Evolutionary conservation across 2,113 vertebrate genomes (phyloP).

Genomic region (Argyrosomus japonicus): DNA sequence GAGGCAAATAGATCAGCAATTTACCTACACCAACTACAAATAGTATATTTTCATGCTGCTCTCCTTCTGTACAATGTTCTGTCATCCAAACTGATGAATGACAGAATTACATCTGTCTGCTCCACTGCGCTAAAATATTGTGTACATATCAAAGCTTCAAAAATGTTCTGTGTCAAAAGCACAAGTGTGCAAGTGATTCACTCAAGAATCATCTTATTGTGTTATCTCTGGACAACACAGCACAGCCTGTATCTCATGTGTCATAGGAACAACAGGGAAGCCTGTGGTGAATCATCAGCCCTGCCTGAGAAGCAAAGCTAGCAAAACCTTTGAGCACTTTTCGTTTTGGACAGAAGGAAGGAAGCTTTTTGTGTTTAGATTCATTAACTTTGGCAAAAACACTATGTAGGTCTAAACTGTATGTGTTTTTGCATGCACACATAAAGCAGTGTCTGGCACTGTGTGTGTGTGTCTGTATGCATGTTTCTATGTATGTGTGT

Average conservation of each 20-base stretch:
- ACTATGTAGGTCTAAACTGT: background rate
- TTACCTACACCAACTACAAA: conserved; percentile 18
- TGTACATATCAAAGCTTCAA: conserved; percentile 30
- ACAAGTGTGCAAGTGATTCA: conserved; percentile 54
- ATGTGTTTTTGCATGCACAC: background rate
- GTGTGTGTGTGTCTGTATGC: conserved; percentile 16
- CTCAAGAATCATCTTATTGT: conserved; percentile 52
- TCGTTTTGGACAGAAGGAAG: conserved; percentile 13
- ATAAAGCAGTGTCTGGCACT: conserved; percentile 2
- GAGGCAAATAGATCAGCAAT: background rate
- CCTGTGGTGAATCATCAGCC: conserved; percentile 64
- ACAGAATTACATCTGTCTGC: conserved; percentile 47
- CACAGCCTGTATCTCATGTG: conserved; percentile 59
- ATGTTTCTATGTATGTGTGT: conserved; percentile 36
- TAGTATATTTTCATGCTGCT: conserved; percentile 23
- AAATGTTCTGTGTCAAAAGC: conserved; percentile 47
- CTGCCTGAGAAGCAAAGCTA: conserved; percentile 24
- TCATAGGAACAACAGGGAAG: conserved; percentile 58
- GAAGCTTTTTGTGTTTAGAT: conserved; percentile 4
- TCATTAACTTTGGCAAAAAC: conserved; percentile 13
- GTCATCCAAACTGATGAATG: conserved; percentile 42
- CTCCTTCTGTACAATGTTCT: conserved; percentile 2
- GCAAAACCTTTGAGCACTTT: conserved; percentile 38
- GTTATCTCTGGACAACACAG: conserved; percentile 59
- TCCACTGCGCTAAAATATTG: conserved; percentile 43